A percentile compares a stretch with the other conserved stretches of the same genome.
phyloP scores from a whole-genome alignment of 2,888 invertebrate species.

The Odontocerum albicorne region DNA sequence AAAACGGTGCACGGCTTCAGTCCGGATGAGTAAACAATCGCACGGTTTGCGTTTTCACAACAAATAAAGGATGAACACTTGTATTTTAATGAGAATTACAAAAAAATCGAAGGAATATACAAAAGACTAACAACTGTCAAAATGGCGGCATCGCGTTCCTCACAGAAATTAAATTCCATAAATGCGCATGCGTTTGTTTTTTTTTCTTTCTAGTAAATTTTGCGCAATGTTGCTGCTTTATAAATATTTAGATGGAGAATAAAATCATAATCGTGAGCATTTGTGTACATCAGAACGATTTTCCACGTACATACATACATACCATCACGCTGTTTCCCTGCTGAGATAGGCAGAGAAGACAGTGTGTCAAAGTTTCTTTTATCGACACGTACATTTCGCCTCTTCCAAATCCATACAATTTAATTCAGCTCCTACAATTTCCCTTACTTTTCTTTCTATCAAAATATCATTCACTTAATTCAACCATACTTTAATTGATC shows the following conservation, averaged over 20 bases:
- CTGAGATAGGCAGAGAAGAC: too few relatives aligned
- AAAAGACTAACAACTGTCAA: slow-evolving; percentile 62
- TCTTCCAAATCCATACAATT: too few relatives aligned
- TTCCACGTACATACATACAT: too few relatives aligned
- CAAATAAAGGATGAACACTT: slow-evolving; percentile 4
- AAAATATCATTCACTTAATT: too few relatives aligned
- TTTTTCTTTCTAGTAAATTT: slow-evolving; percentile 2
- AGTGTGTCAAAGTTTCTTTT: too few relatives aligned
- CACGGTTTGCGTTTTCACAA: slow-evolving; percentile 6
- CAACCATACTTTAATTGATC: too few relatives aligned
- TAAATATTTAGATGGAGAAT: too few relatives aligned
- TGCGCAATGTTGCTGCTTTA: too few relatives aligned
- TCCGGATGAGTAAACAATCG: slow-evolving; percentile 9
- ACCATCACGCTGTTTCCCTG: too few relatives aligned
- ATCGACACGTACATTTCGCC: too few relatives aligned
- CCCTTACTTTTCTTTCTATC: too few relatives aligned
- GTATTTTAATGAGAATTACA: slow-evolving; percentile 12
- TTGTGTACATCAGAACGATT: neutral
- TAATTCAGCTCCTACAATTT: too few relatives aligned
- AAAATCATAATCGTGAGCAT: neutral
- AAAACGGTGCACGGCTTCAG: neutral
- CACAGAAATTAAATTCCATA: neutral
- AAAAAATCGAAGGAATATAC: slow-evolving; percentile 42
- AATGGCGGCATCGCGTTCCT: slow-evolving; percentile 52
- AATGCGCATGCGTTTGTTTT: slow-evolving; percentile 2